Evolutionary conservation across 2,888 invertebrate genomes (phyloP), one percentile per base, ranked within the genome.

Genomic region (Deilephila porcellus): DNA sequence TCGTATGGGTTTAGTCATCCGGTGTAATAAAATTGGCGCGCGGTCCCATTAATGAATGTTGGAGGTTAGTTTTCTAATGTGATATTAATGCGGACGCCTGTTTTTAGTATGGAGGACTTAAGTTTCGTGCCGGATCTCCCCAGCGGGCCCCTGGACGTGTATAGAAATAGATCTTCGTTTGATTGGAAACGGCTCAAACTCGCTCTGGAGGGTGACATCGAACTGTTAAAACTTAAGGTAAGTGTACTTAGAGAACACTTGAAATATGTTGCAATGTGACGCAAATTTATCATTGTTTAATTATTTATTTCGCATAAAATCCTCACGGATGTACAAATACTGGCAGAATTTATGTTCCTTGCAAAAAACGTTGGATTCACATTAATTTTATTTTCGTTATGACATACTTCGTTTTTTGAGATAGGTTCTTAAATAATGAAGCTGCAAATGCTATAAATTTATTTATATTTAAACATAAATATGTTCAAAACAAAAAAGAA

Each of bases 141-240:
- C 25, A 95, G 93, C 70, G 97, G 98, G 75, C 98, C 98, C 8
- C 92, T 99, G 79, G 97, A 97, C 86, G 90, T 84, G 0, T 98
- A 97, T 88, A 96, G 99, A 80, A 97, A 96, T 80, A 96, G 95
- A 78, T 97, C 98, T 1, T 96, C 97, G 20, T 98, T 99, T 84
- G 96, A 98, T 87, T 98, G 98, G 98, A 98, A 98, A 90, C 95
- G 96, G 77, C 95, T 99, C 90, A 97, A 97, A 86, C 86, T 97
- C 63, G 96, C 97, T 73, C 93, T 98, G 76, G 98, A 98, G 87
- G 97, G 97, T 78, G 97, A 97, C 83, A 88, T 94, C 73, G 96
- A 97, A 71, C 93, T 96, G 76, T 89, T 98, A 53, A 95, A 96
- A 86, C 96, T 97, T 75, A 98, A 98, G 96, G 99, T 98, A 89